Conservation (phyloP, 1,140 invertebrate genomes). For the Neotoxoptera formosana region DNA sequence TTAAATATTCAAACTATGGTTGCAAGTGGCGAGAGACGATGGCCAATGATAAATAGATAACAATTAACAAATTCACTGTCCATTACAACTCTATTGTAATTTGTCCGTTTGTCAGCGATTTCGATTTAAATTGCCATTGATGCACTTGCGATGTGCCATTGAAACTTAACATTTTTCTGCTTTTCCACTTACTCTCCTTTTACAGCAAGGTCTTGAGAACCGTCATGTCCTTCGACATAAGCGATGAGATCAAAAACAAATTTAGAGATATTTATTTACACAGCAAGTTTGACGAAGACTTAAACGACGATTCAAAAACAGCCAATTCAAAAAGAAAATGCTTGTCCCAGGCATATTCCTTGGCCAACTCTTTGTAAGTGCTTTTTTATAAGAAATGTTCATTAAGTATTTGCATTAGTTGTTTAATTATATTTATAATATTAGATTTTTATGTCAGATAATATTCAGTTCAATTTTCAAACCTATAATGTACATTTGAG, state of each 20-base stretch:
- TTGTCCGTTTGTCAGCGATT: too few relatives aligned
- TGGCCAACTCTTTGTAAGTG: conserved; percentile 36
- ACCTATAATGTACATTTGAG: background rate
- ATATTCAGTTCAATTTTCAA: background rate
- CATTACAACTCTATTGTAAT: too few relatives aligned
- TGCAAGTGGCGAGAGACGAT: background rate
- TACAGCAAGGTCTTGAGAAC: background rate
- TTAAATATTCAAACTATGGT: too few relatives aligned
- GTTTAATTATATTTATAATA: background rate
- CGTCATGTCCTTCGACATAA: background rate
- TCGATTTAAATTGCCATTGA: too few relatives aligned
- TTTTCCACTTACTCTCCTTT: too few relatives aligned
- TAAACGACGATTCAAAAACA: conserved; percentile 31
- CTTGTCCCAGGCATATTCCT: conserved; percentile 1
- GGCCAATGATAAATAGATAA: background rate
- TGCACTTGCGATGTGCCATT: background rate
- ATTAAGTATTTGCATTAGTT: background rate
- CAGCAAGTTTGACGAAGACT: conserved; percentile 41
- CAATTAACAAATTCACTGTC: background rate
- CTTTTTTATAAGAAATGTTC: background rate
- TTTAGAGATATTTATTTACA: conserved; percentile 36
- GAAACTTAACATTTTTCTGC: too few relatives aligned
- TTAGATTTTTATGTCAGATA: background rate
- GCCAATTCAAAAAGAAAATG: conserved; percentile 44
- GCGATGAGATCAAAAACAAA: background rate